Percentiles rank a stretch among this genome's conserved stretches.
Evolutionary conservation across 2,888 invertebrate species (phyloP).

Genomic region (Sympetrum striolatum): DNA sequence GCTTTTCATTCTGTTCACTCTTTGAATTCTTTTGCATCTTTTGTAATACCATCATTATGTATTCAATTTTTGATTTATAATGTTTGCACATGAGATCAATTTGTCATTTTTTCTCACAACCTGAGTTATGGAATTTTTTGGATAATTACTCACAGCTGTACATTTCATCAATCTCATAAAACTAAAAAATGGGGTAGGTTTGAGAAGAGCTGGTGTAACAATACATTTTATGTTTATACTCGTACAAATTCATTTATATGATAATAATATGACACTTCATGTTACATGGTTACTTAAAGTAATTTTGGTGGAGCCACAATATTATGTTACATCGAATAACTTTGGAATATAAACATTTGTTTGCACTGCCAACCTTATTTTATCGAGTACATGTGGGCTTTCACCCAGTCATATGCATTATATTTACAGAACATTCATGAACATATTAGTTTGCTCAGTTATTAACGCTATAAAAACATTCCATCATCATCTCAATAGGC

Average conservation of each 20-base stretch:
- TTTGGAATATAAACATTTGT: slow-evolving; percentile 5
- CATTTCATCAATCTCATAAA: neutral
- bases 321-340: slow-evolving; percentile 14
- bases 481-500: slow-evolving; percentile 31
- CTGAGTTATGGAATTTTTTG: neutral
- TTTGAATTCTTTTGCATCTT: neutral
- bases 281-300: neutral
- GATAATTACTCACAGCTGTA: neutral
- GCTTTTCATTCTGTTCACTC: neutral
- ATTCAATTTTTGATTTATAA: neutral
- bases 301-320: neutral
- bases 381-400: neutral
- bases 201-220: slow-evolving; percentile 25
- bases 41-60: neutral
- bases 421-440: slow-evolving; percentile 15
- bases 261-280: slow-evolving; percentile 19
- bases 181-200: slow-evolving; percentile 5
- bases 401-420: neutral
- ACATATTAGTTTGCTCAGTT: neutral
- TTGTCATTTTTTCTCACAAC: neutral
- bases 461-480: slow-evolving; percentile 5
- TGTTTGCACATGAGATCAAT: neutral
- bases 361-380: slow-evolving; percentile 18
- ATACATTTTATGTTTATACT: slow-evolving; percentile 19
- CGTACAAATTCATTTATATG: slow-evolving; percentile 12